phyloP scores from a whole-genome alignment of 2,113 vertebrate genomes.

The Gnathonemus echidnorhynchus region DNA sequence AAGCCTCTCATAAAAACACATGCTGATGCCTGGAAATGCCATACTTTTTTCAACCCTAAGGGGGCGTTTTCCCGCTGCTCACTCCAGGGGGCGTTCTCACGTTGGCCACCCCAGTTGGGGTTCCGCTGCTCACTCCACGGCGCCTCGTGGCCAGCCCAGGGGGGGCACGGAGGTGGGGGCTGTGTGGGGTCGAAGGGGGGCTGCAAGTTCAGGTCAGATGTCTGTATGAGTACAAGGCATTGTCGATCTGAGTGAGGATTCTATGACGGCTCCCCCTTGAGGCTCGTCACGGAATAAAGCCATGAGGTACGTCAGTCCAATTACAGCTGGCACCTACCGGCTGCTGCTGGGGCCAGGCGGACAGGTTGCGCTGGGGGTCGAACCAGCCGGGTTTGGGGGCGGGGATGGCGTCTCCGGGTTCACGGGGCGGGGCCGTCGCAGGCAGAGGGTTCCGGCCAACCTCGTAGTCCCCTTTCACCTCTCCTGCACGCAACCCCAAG shows the following conservation, averaged over 20 bases:
- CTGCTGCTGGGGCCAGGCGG: constrained; percentile 77
- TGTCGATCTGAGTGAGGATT: not conserved
- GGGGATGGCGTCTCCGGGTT: constrained; percentile 71
- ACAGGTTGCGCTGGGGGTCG: constrained; percentile 81
- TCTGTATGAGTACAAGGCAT: not conserved
- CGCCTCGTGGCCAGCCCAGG: constrained; percentile 93
- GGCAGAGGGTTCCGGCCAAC: constrained; percentile 54
- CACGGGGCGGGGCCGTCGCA: constrained; percentile 57
- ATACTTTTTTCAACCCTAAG: too few species aligned
- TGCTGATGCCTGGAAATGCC: too few species aligned
- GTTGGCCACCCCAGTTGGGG: constrained; percentile 82
- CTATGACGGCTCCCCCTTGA: not conserved
- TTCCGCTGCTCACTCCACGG: constrained; percentile 94
- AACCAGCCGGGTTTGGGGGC: constrained; percentile 85
- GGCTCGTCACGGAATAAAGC: not conserved
- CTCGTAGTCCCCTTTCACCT: constrained; percentile 84
- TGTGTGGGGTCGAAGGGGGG: constrained; percentile 70
- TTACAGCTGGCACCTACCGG: constrained; percentile 40
- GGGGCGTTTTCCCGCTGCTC: constrained; percentile 73
- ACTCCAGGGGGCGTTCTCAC: constrained; percentile 85
- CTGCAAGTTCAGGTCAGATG: constrained; percentile 42
- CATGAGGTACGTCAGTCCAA: not conserved
- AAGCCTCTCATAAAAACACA: too few species aligned
- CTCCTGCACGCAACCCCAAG: constrained; percentile 53
- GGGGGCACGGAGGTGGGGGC: constrained; percentile 88